Evolutionary conservation across 2,888 invertebrate genomes (phyloP).

Genomic region (Drosophila ezoana): DNA sequence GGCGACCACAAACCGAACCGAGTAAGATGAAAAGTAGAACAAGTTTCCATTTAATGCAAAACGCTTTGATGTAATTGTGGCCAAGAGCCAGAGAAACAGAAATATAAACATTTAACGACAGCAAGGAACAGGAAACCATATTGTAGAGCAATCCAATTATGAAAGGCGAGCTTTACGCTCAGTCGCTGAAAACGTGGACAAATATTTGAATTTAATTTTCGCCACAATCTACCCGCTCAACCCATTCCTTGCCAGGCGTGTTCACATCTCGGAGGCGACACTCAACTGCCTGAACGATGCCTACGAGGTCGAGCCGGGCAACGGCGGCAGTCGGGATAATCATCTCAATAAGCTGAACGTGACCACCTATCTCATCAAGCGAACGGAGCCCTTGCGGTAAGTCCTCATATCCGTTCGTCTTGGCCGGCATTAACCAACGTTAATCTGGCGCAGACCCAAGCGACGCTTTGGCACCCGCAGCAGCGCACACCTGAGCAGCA

Average conservation of each 20-base stretch:
- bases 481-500: slow-evolving; percentile 67
- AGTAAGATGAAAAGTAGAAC: slow-evolving; percentile 52
- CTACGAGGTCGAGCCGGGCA: slow-evolving; percentile 97
- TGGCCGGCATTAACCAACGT: slow-evolving; percentile 2
- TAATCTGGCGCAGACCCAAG: slow-evolving; percentile 72
- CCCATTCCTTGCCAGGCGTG: slow-evolving; percentile 88
- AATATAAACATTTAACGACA: slow-evolving; percentile 19
- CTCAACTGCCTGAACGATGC: slow-evolving; percentile 93
- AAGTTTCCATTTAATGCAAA: slow-evolving; percentile 68
- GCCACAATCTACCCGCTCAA: neutral
- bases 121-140: slow-evolving; percentile 32
- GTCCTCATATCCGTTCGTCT: slow-evolving; percentile 7
- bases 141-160: slow-evolving; percentile 66
- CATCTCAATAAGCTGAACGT: slow-evolving; percentile 94
- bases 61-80: slow-evolving; percentile 80
- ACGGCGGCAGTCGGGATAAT: slow-evolving; percentile 92
- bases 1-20: slow-evolving; percentile 46
- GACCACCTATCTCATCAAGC: slow-evolving; percentile 94
- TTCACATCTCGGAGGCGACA: slow-evolving; percentile 97
- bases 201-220: slow-evolving; percentile 79
- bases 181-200: slow-evolving; percentile 64
- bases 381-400: slow-evolving; percentile 90
- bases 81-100: slow-evolving; percentile 22
- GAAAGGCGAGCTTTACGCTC: slow-evolving; percentile 57
- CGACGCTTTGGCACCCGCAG: slow-evolving; percentile 83